Evolutionary conservation across 2,113 vertebrate genomes (phyloP).

Genomic region (Cheirogaleus medius): DNA sequence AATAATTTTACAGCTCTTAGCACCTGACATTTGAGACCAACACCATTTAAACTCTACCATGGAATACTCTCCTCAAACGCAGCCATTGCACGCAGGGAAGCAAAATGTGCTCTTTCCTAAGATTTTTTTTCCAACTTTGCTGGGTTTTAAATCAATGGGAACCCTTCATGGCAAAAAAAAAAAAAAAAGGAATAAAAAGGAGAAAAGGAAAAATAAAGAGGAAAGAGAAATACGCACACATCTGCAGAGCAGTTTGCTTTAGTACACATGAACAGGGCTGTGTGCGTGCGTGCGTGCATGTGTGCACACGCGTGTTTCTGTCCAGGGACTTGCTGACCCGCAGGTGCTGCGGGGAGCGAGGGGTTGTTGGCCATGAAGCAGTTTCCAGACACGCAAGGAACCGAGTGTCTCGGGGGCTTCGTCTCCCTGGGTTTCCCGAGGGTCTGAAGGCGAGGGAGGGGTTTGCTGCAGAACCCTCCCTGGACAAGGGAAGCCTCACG

Average conservation of each 20-base stretch:
- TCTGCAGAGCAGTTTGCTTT: not conserved
- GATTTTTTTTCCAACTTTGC: not conserved
- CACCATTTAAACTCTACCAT: fast-evolving
- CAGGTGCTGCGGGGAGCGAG: not conserved
- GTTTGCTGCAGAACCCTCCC: not conserved
- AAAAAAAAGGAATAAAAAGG: fast-evolving
- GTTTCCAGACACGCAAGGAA: not conserved
- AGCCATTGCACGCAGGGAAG: not conserved
- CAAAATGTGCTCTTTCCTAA: fast-evolving
- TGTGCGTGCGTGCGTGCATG: not conserved
- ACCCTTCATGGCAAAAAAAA: not conserved
- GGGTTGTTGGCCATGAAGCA: not conserved
- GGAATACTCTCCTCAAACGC: too few species aligned
- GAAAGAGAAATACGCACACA: not conserved
- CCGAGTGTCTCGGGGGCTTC: fast-evolving
- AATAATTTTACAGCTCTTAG: fast-evolving
- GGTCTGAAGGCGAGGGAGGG: not conserved
- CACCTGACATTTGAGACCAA: too few species aligned
- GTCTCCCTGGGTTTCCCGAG: not conserved
- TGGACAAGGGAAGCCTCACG: not conserved
- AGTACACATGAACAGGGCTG: fast-evolving
- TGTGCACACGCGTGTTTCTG: not conserved
- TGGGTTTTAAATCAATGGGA: not conserved
- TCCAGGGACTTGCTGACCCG: not conserved
- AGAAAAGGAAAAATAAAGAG: not conserved